Percentiles rank a stretch among this genome's conserved stretches.
phyloP scores from a whole-genome alignment of 2,797 vertebrate species.

The Takifugu ocellatus region DNA sequence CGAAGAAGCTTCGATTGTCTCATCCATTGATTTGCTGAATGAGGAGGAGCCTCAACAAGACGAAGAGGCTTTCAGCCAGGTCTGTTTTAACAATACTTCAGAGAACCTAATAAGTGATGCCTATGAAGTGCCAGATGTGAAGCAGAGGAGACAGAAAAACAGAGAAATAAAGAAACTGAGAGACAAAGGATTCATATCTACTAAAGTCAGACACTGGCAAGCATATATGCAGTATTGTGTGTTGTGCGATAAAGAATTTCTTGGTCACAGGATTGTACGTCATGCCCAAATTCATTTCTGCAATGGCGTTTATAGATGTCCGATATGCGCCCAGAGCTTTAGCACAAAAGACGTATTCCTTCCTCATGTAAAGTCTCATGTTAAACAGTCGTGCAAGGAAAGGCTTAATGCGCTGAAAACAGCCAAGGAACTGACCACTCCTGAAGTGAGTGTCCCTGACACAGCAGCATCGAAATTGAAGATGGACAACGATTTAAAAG shows the following conservation, averaged over 20 bases:
- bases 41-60: slow-evolving; percentile 84
- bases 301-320: slow-evolving; percentile 88
- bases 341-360: slow-evolving; percentile 89
- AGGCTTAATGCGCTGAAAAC: slow-evolving; percentile 91
- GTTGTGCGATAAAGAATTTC: slow-evolving; percentile 95
- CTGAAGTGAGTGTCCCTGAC: slow-evolving; percentile 73
- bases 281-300: slow-evolving; percentile 94
- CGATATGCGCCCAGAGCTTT: slow-evolving; percentile 93
- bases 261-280: slow-evolving; percentile 94
- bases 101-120: slow-evolving; percentile 77
- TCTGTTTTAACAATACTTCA: slow-evolving; percentile 75
- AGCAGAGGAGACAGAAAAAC: slow-evolving; percentile 87
- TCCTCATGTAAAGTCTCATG: slow-evolving; percentile 92
- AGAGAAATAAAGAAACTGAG: slow-evolving; percentile 88
- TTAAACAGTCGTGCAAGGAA: slow-evolving; percentile 94
- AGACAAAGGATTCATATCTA: slow-evolving; percentile 91
- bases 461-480: slow-evolving; percentile 80
- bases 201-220: slow-evolving; percentile 95
- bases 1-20: slow-evolving; percentile 96
- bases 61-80: slow-evolving; percentile 73
- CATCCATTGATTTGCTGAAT: slow-evolving; percentile 93
- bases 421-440: slow-evolving; percentile 80
- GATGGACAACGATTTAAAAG: slow-evolving; percentile 75
- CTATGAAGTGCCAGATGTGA: slow-evolving; percentile 78
- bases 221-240: slow-evolving; percentile 99